Evolutionary conservation across 35 echinoderm and acorn worm species (phyloP), one percentile per base, ranked within the genome.

Genomic region (Nesometra sesokonis): DNA sequence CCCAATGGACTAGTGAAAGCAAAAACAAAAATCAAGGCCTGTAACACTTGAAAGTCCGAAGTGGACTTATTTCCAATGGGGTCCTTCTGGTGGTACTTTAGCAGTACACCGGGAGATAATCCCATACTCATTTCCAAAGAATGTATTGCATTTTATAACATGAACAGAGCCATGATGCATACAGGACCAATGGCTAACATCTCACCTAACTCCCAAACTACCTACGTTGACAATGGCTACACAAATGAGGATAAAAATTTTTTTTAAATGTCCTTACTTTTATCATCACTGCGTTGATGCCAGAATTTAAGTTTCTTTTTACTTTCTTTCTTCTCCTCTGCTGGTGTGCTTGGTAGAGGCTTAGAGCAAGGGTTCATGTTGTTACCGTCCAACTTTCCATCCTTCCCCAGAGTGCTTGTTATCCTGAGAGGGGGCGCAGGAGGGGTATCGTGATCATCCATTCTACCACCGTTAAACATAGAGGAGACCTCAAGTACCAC

Each of bases 311-410:
- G 37, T 77, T 82, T 84, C 35, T 89, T 89, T 23, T 82, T 79
- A 36, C 81, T 82, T 46, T 93, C 90, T 29, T 90, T 90, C 35
- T 89, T 85, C 30, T 93, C 92, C 23, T 93, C 92, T 39, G 84
- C 86, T 34, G 92, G 92, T 38, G 92, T 93, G 81, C 82, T 93
- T 31, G 92, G 92, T 33, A 93, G 88, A 34, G 92, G 92, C 46
- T 93, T 90, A 29, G 82, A 86, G 77, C 84, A 87, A 33, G 88
- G 87, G 52, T 81, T 86, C 46, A 86, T 86, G 2, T 35, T 40
- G 82, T 87, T 86, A 5, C 34, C 57, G 35, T 80, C 46, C 46
- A 52, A 7, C 27, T 85, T 88, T 13, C 11, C 37, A 38, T 83
- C 81, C n/a, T 80, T 76, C 17, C 81, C 67, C 7, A 77, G 85